Percentiles rank a stretch among this genome's conserved stretches.
Evolutionary conservation across 1,140 invertebrate genomes (phyloP).

Genomic region (Hycleus cichorii): DNA sequence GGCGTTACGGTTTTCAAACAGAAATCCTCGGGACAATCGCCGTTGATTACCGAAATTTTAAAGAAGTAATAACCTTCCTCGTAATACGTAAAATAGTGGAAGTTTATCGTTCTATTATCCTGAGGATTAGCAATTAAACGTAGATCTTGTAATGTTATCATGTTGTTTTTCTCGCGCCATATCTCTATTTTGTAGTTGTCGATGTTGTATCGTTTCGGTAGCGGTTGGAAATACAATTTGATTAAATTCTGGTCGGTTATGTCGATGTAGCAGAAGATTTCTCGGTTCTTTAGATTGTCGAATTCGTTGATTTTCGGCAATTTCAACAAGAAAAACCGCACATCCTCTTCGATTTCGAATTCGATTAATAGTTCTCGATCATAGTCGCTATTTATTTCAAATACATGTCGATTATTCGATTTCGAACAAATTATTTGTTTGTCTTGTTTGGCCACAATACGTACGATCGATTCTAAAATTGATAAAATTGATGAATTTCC

Average conservation of each 20-base stretch:
- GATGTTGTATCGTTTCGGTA: slow-evolving; percentile 17
- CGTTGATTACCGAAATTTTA: slow-evolving; percentile 18
- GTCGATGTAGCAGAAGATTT: background rate
- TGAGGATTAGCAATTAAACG: slow-evolving; percentile 7
- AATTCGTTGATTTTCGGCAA: too few relatives aligned
- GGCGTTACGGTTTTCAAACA: slow-evolving; percentile 23
- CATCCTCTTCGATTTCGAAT: too few relatives aligned
- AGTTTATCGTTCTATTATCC: background rate
- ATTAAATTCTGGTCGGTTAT: background rate
- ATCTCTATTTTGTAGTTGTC: slow-evolving; percentile 26
- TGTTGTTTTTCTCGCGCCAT: slow-evolving; percentile 19
- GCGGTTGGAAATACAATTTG: slow-evolving; percentile 15
- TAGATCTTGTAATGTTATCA: slow-evolving; percentile 20
- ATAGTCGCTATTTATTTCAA: too few relatives aligned
- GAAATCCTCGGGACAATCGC: slow-evolving; percentile 19
- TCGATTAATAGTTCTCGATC: too few relatives aligned
- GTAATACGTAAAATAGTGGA: slow-evolving; percentile 24
- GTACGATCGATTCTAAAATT: too few relatives aligned
- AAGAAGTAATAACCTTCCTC: slow-evolving; percentile 29
- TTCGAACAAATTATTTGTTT: too few relatives aligned
- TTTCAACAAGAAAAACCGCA: too few relatives aligned
- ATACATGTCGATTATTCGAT: too few relatives aligned
- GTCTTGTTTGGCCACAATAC: too few relatives aligned
- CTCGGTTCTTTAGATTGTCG: too few relatives aligned
- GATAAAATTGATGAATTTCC: too few relatives aligned